Base-by-base conservation (phyloP, 2,888 invertebrate genomes). In the Dryococelus australis region DNA sequence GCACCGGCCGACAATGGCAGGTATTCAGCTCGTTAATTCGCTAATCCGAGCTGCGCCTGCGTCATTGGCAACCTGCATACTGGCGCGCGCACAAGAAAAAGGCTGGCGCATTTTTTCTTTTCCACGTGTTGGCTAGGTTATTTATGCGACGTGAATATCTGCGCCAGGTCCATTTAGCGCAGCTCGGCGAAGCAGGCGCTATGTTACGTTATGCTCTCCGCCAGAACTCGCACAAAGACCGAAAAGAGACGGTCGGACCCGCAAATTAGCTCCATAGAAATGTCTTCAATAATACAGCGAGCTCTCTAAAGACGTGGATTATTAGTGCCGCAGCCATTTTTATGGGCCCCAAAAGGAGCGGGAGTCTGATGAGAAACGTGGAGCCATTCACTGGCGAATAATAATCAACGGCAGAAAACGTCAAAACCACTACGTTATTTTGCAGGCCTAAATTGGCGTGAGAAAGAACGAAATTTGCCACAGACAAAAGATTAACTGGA, bases 211-310 rank as follows among this genome's bases (percentile, higher is more conserved):
- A 10, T 65, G 65, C 65, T 51, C 51, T 20, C 20, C 20, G 51
- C 51, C 51, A 8, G 13, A 51, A 51, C 65, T 20, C 65, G 65
- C 65, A 65, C 65, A 65, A 65, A 65, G 65, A 65, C 65, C 8
- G 65, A 20, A n/a, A 24, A 65, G 65, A 65, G 65, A n/a, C 20
- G 65, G 65, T 65, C 65, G 65, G n/a, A 65, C 65, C 65, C n/a
- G n/a, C 65, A 65, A 65, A 65, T 65, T 65, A 65, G 65, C 65
- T 65, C 24, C 65, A 65, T 65, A 65, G 65, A 65, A 65, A 65
- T 65, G 65, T 65, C 65, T 65, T 65, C 65, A 65, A 65, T 65
- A 65, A 65, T 65, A 65, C 24, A n/a, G 24, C 65, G 8, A 20
- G n/a, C 24, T 65, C n/a, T 65, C 65, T 65, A 65, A 65, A 65